Conservation (phyloP, 2,797 vertebrate species). For the Tarsius wallacei region DNA sequence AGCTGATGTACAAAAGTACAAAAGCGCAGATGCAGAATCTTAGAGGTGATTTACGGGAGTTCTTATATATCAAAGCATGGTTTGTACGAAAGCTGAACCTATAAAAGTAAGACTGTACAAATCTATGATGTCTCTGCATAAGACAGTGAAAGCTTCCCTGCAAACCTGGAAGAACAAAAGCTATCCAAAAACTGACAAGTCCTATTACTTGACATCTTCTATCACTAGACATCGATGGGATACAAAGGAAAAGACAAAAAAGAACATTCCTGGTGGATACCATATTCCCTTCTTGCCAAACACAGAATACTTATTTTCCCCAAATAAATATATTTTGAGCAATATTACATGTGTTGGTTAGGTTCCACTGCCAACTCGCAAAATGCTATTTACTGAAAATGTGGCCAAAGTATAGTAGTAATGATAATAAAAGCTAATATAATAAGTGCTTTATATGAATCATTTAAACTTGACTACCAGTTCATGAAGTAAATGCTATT, state of each 20-base stretch:
- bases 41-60: not conserved
- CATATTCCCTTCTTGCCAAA: constrained; percentile 33
- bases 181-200: not conserved
- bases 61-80: not conserved
- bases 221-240: not conserved
- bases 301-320: not conserved
- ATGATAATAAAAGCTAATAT: constrained; percentile 63
- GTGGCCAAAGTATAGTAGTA: constrained; percentile 30
- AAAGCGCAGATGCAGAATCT: not conserved
- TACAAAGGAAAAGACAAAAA: not conserved
- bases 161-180: not conserved
- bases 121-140: not conserved
- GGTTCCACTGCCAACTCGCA: constrained; percentile 51
- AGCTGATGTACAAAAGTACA: not conserved
- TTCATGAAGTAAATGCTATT: constrained; percentile 28
- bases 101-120: not conserved
- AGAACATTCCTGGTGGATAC: not conserved
- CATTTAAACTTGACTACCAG: constrained; percentile 28
- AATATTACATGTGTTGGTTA: constrained; percentile 54
- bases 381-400: constrained; percentile 54
- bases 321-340: not conserved
- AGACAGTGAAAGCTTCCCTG: not conserved
- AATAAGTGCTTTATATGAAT: constrained; percentile 22
- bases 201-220: not conserved
- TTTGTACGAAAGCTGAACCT: not conserved